Base-by-base conservation (phyloP, 2,888 invertebrate species). In the Liopterus haemorrhoidalis region DNA sequence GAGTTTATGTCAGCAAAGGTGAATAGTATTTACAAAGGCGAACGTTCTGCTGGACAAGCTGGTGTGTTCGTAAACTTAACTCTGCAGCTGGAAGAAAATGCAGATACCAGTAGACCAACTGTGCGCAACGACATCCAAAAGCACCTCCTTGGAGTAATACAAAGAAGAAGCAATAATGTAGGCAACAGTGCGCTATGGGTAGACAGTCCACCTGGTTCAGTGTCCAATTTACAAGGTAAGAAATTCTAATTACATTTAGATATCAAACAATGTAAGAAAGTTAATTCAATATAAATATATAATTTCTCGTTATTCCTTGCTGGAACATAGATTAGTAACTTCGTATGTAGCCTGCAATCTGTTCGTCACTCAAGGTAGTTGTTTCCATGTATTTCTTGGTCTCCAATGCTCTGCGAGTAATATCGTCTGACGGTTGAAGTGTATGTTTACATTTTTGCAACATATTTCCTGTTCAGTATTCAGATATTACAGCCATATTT, bases 11-110 rank as follows among this genome's bases (percentile, higher is more conserved):
- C 85, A 28, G 81, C 86, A 1, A 75, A 78, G 41, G 81, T 93
- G 1, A 91, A 90, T 63, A 78, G 79, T 9, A 79, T 92, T 5
- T 87, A 86, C 61, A 73, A 78, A 8, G 84, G 83, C 0, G 84
- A 85, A 49, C 72, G 79, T 8, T 73, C 74, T 37, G 73, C 76
- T 52, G 77, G 81, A 1, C 77, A 81, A 49, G 81, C 77, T 8
- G 87, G 85, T 0, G 85, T 92, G 11, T 89, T 82, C 57, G 85
- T 91, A 5, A 93, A 93, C 67, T 75, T 86, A 28, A 93, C 92
- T 0, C 69, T 93, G 2, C 78, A 84, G 72, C 70, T 89, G 59
- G 83, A 84, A 63, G 86, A 87, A 59, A 85, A 80, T 58, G 72
- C 77, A 30, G 81, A 87, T 62, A 86, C 85, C 0, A 58, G 81